These are phyloP conservation scores for Acrocyrtus sp. DNA, from an alignment of 2,888 invertebrate genomes.

Conservation along the genomic window DNA sequence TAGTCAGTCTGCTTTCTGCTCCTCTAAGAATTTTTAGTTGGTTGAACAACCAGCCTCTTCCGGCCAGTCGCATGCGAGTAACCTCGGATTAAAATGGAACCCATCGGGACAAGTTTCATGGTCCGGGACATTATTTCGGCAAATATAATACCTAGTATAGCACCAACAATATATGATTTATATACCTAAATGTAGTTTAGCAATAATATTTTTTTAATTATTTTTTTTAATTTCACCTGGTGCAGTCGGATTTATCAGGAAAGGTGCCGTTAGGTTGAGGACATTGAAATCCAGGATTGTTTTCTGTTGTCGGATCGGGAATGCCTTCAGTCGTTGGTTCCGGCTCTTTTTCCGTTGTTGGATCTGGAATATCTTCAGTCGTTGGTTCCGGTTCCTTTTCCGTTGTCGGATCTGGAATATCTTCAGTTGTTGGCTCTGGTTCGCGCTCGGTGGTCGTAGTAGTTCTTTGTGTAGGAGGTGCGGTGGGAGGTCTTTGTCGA, in stretches of 20 bases:
- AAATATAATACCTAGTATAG: slow-evolving; percentile 24
- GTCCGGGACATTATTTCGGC: background rate
- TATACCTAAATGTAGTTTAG: too few species aligned
- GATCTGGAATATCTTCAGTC: background rate
- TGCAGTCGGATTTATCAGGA: slow-evolving; percentile 39
- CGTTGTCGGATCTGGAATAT: slow-evolving; percentile 9
- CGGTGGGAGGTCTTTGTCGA: slow-evolving; percentile 25
- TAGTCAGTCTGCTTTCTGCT: too few species aligned
- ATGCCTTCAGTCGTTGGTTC: too few species aligned
- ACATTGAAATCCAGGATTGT: slow-evolving; percentile 24
- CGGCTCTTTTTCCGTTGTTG: too few species aligned
- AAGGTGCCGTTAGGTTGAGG: slow-evolving; percentile 34
- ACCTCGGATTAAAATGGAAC: slow-evolving; percentile 34
- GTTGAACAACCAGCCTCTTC: slow-evolving; percentile 35
- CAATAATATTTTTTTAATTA: too few species aligned
- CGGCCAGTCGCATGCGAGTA: slow-evolving; percentile 41
- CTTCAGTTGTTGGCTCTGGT: too few species aligned
- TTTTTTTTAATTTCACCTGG: too few species aligned
- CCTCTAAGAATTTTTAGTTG: too few species aligned
- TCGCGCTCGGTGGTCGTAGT: slow-evolving; percentile 5
- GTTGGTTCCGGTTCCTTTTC: too few species aligned
- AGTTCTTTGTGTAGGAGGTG: slow-evolving; percentile 18
- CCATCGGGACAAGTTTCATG: slow-evolving; percentile 38
- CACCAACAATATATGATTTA: too few species aligned
- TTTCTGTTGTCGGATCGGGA: background rate